Base-by-base conservation (phyloP, 37 sponge, comb jelly and placozoan genomes). In the Spongilla lacustris region DNA sequence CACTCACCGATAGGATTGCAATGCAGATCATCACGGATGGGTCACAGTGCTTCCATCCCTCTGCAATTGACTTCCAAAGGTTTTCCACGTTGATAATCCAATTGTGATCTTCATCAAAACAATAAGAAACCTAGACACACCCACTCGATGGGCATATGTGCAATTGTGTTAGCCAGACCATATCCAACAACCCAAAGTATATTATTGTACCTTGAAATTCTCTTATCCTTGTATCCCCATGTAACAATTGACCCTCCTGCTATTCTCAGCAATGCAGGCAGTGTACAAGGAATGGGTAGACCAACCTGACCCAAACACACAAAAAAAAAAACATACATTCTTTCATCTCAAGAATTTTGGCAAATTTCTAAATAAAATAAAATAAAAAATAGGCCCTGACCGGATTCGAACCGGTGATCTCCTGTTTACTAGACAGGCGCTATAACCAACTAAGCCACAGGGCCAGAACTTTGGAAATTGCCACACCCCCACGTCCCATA, bases 211-310 rank as follows among this genome's bases (percentile, higher is more conserved):
- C n/a, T n/a, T n/a, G n/a, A n/a, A n/a, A n/a, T n/a, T n/a, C n/a
- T n/a, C n/a, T n/a, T n/a, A n/a, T n/a, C n/a, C n/a, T n/a, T n/a
- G n/a, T n/a, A n/a, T n/a, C n/a, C n/a, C n/a, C n/a, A n/a, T n/a
- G n/a, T n/a, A n/a, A n/a, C n/a, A n/a, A n/a, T n/a, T n/a, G n/a
- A n/a, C n/a, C n/a, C n/a, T n/a, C n/a, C n/a, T n/a, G 26, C 5
- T 76, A 27, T 93, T 82, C 66, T 91, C 87, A 24, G 94, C 74
- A 68, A 93, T 74, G 41, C 88, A 48, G 49, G 99, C 99, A 0
- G 92, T 89, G 90, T 98, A 98, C 26, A 98, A 34, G 99, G 99
- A 5, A 95, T 82, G 19, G 99, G 99, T 23, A 95, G 95, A 0
- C 95, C 98, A 2, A 90, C 76, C 31, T 68, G 74, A 73, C 5